These are phyloP conservation scores for Eristalis tenax DNA, from an alignment of 2,888 invertebrate genomes.

Conservation along the genomic window DNA sequence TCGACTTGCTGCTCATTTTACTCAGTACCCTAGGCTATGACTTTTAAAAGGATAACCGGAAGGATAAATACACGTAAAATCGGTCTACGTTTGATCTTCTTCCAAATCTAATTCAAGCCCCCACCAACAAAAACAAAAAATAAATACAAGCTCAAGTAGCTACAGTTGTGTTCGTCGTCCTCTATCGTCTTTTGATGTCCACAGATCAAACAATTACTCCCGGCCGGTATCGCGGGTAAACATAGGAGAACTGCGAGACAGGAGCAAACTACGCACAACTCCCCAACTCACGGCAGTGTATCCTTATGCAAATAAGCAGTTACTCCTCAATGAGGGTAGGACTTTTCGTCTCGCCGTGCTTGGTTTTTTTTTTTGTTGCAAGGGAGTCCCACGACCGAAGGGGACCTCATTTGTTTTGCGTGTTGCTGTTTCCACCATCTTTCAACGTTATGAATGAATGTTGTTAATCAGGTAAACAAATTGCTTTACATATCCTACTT, in stretches of 20 bases:
- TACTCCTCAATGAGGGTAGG: slow-evolving; percentile 33
- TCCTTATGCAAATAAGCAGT: slow-evolving; percentile 64
- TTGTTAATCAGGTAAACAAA: slow-evolving; percentile 71
- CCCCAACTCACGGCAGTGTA: slow-evolving; percentile 26
- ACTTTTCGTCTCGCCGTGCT: slow-evolving; percentile 16
- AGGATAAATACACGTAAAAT: background rate
- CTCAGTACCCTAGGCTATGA: background rate
- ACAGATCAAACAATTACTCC: slow-evolving; percentile 44
- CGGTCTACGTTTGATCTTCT: background rate
- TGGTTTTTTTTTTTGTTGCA: slow-evolving; percentile 6
- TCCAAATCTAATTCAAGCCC: background rate
- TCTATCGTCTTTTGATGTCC: background rate
- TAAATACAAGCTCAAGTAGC: background rate
- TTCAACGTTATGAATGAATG: slow-evolving; percentile 56
- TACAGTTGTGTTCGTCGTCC: background rate
- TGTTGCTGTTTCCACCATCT: background rate
- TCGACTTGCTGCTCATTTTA: no score
- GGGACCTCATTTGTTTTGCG: slow-evolving; percentile 38
- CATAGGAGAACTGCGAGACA: slow-evolving; percentile 40
- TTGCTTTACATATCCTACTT: slow-evolving; percentile 53
- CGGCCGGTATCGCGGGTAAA: slow-evolving; percentile 61
- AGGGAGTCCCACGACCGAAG: slow-evolving; percentile 42
- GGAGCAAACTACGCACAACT: slow-evolving; percentile 33
- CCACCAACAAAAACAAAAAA: background rate
- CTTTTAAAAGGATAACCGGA: background rate